Percentiles rank a stretch among this genome's conserved stretches.
These are phyloP conservation scores for Neoaliturus tenellus DNA, from an alignment of 2,888 invertebrate genomes.

Conservation along the genomic window DNA sequence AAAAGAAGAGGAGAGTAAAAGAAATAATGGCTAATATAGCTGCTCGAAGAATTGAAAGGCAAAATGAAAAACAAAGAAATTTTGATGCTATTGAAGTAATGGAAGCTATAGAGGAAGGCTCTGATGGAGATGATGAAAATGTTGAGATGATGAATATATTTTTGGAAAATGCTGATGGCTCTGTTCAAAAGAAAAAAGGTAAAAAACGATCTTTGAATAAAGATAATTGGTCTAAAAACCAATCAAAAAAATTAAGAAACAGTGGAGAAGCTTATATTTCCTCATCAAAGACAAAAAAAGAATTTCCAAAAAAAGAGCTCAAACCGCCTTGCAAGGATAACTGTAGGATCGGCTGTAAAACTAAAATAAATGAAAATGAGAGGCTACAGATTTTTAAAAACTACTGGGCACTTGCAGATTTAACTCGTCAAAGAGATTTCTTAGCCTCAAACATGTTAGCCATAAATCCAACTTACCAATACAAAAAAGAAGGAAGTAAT, in stretches of 20 bases:
- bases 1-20: no score
- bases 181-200: conserved; percentile 3
- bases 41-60: no score
- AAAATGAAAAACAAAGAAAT: no score
- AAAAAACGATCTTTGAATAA: conserved; percentile 20
- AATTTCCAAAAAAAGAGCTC: conserved; percentile 3
- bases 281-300: conserved; percentile 22
- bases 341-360: conserved; percentile 25
- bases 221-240: neutral
- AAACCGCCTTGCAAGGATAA: conserved; percentile 25
- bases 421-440: conserved; percentile 12
- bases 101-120: no score
- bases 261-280: conserved; percentile 18
- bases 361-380: neutral
- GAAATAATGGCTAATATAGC: no score
- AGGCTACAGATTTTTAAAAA: conserved; percentile 21
- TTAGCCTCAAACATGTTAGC: neutral
- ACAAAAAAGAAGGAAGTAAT: conserved; percentile 27
- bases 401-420: conserved; percentile 25
- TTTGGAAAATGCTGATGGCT: neutral
- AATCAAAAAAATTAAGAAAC: conserved; percentile 14
- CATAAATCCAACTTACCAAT: conserved; percentile 2
- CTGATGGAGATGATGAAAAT: neutral
- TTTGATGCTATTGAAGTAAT: no score
- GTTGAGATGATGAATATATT: conserved; percentile 25